These are phyloP conservation scores for Leptocoma aspasia DNA, from an alignment of 2,113 vertebrate genomes.

Conservation along the genomic window DNA sequence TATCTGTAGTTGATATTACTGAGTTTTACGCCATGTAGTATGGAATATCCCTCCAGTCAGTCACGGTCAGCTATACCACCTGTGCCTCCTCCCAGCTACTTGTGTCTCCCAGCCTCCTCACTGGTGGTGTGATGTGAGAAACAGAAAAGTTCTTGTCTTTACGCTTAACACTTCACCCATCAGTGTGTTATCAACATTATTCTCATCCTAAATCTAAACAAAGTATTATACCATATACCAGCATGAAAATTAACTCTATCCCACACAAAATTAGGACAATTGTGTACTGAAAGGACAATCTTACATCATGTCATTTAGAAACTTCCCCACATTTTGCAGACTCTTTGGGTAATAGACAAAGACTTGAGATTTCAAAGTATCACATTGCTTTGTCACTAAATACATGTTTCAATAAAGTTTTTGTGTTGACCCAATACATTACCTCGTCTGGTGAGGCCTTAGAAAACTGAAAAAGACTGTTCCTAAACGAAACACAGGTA, in stretches of 20 bases:
- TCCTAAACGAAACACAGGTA: not conserved
- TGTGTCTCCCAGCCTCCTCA: not conserved
- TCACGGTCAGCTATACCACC: fast-evolving
- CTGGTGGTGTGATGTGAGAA: not conserved
- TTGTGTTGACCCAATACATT: not conserved
- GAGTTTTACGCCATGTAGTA: not conserved
- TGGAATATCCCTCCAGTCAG: not conserved
- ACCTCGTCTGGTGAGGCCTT: not conserved
- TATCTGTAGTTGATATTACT: not conserved
- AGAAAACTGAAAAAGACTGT: not conserved
- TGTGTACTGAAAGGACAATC: not conserved
- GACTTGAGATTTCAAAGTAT: not conserved
- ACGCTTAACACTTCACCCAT: not conserved
- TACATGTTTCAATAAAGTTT: not conserved
- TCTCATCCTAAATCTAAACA: not conserved
- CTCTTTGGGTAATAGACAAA: not conserved
- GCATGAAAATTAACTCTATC: not conserved
- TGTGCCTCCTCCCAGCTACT: not conserved
- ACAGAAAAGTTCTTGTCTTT: not conserved
- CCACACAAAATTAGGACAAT: not conserved
- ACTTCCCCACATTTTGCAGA: not conserved
- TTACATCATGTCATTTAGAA: not conserved
- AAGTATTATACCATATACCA: not conserved
- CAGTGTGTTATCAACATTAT: not conserved
- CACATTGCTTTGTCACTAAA: not conserved